Evolutionary conservation across 2,113 vertebrate genomes (phyloP), one percentile per base, ranked within the genome.

Genomic region (human): DNA sequence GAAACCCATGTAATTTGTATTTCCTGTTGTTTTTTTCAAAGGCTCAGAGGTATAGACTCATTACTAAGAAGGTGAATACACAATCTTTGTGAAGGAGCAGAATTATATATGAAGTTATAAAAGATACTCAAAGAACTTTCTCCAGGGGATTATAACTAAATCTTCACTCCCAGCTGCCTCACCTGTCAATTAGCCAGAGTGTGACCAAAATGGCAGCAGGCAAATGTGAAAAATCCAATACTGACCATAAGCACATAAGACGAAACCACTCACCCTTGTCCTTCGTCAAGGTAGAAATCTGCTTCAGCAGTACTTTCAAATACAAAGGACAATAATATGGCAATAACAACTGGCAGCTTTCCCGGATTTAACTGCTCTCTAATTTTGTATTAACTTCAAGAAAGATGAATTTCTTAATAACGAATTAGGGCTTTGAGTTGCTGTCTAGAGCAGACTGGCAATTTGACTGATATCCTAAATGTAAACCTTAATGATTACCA

Each of bases 401-500:
- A 88, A 90, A 97, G 75, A 88, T 68, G 35, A 87, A 92, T 89
- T 70, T 93, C 59, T 79, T 93, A 81, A 85, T 83, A 96, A 96
- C 32, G 35, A 94, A 93, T 86, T 61, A 91, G 25, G 57, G 6
- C 3, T 96, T 43, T 94, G 93, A 94, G 64, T 87, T 97, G 88
- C 23, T 84, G 59, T 73, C 88, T 96, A 43, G 70, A 84, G 68
- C 92, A 97, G 59, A 94, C 27, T 43, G 57, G 5, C 40, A 45
- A 78, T 87, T 91, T 97, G 94, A 97, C 45, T 97, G 93, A 93
- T 96, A 94, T 57, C 52, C 80, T 95, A 86, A 72, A 89, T 45
- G 68, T 61, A 98, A 98, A 96, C 2, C 4, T 94, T 89, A 90
- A 97, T 81, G 96, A 96, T 81, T 87, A 85, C 50, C 92, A 93